A percentile compares a stretch with the other conserved stretches of the same genome.
These are phyloP conservation scores for Eira barbara DNA, from an alignment of 2,113 vertebrate genomes.

Conservation along the genomic window DNA sequence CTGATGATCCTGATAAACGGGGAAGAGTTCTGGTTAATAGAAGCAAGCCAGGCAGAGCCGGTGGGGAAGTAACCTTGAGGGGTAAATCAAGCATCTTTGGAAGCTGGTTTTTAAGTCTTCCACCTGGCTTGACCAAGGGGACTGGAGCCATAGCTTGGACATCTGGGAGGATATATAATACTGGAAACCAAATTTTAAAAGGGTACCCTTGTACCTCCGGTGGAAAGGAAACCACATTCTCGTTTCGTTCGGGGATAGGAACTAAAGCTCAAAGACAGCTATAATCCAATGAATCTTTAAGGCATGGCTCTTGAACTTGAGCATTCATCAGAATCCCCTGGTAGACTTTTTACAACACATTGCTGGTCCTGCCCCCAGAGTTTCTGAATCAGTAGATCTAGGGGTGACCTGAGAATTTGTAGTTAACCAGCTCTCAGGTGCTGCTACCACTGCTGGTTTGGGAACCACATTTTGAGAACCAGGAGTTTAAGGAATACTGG, in stretches of 20 bases:
- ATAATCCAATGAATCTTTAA: background rate
- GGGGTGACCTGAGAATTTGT: background rate
- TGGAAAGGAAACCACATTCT: background rate
- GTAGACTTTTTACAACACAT: background rate
- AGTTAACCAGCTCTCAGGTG: background rate
- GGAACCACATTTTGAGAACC: background rate
- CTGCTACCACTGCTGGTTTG: background rate
- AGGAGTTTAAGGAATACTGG: background rate
- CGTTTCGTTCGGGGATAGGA: background rate
- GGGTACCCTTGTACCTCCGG: background rate
- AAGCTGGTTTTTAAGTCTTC: background rate
- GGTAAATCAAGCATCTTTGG: background rate
- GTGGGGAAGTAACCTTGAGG: background rate
- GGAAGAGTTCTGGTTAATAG: background rate
- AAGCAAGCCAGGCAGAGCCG: background rate
- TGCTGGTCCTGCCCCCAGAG: background rate
- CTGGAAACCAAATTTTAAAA: background rate
- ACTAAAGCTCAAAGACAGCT: background rate
- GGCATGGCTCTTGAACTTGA: background rate
- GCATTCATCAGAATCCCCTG: background rate
- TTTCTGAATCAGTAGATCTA: background rate
- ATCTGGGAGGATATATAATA: background rate
- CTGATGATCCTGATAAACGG: background rate
- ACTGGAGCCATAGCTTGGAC: background rate
- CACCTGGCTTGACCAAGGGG: background rate